phyloP scores from a whole-genome alignment of 2,113 vertebrate species.

The Myodes glareolus region DNA sequence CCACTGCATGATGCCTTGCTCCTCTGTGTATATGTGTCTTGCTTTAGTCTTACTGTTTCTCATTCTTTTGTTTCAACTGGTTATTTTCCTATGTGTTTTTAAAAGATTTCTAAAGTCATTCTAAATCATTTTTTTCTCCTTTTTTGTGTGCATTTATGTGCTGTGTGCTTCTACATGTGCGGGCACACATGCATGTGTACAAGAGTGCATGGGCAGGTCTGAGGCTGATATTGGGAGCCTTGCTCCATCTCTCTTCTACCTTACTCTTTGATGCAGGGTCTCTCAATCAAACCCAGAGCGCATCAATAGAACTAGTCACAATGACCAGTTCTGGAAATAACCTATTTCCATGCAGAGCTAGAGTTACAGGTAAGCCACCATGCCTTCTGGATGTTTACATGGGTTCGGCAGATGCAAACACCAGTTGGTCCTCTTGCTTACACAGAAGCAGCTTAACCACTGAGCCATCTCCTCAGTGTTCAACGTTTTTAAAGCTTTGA shows the following conservation, averaged over 20 bases:
- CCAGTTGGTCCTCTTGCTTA: neutral
- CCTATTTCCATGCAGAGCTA: neutral
- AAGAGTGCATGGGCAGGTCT: neutral
- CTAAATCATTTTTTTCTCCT: constrained; percentile 8
- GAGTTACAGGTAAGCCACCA: neutral
- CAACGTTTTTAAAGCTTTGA: neutral
- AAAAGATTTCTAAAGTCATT: neutral
- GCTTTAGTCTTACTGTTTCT: neutral
- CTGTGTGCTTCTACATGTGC: neutral
- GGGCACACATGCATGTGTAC: neutral
- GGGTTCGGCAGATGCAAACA: no score
- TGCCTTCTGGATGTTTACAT: neutral
- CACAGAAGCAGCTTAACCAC: neutral
- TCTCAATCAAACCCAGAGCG: neutral
- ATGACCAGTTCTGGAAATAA: neutral
- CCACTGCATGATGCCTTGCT: neutral
- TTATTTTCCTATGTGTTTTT: constrained; percentile 42
- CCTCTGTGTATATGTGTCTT: neutral
- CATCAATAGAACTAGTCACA: neutral
- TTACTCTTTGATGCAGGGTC: neutral
- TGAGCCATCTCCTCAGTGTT: neutral
- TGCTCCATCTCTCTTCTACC: neutral
- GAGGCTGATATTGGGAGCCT: neutral
- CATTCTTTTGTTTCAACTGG: constrained; percentile 18
- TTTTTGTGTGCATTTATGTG: neutral